phyloP scores from a whole-genome alignment of 2,113 vertebrate species.

The Solea senegalensis region DNA sequence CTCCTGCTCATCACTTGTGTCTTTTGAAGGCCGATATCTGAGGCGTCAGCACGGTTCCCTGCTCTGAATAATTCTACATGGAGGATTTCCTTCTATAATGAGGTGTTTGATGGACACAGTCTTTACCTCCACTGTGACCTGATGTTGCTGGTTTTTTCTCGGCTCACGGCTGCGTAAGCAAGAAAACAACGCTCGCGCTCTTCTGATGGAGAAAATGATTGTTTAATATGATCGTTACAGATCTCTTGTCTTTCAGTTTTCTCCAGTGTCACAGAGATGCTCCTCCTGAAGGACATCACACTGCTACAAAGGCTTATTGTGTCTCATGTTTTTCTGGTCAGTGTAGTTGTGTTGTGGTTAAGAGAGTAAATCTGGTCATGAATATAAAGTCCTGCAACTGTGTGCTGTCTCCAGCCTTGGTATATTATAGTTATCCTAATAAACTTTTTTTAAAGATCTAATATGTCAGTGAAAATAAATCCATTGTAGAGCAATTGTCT shows the following conservation, averaged over 20 bases:
- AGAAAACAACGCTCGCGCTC: no score
- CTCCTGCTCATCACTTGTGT: slow-evolving; percentile 15
- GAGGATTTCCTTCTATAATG: slow-evolving; percentile 13
- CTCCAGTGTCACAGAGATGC: no score
- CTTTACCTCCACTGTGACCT: neutral
- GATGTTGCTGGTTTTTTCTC: slow-evolving; percentile 1
- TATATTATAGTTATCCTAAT: no score
- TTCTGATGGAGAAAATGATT: no score
- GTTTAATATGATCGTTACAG: neutral
- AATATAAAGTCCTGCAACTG: no score
- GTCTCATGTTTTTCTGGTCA: no score
- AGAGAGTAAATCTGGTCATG: no score
- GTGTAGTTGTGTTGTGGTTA: no score
- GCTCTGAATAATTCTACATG: slow-evolving; percentile 21
- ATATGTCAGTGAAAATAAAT: no score
- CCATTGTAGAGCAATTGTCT: no score
- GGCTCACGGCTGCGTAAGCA: neutral
- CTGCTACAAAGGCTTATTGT: neutral
- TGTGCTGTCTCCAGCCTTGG: no score
- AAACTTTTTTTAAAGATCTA: no score
- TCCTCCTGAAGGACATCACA: neutral
- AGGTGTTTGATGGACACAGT: slow-evolving; percentile 25
- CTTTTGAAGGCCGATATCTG: slow-evolving; percentile 11
- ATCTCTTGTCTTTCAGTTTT: neutral
- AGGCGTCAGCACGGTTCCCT: slow-evolving; percentile 21